A percentile compares a stretch with the other conserved stretches of the same genome.
These are phyloP conservation scores for Botrylloides violaceus DNA, from an alignment of 23 tunicate species.

Conservation along the genomic window DNA sequence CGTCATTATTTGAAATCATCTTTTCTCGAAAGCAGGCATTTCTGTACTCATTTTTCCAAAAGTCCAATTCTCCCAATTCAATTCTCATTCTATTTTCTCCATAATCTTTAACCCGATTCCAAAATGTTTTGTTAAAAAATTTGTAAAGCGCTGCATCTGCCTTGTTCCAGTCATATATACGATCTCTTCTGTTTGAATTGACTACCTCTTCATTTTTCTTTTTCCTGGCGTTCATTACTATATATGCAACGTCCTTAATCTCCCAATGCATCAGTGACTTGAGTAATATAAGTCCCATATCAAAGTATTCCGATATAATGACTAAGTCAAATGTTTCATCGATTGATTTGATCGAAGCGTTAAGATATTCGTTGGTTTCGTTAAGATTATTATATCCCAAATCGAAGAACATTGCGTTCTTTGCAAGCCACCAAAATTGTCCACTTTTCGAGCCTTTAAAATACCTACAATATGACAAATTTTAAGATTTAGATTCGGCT, in stretches of 20 bases:
- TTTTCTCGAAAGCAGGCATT: conserved; percentile 36
- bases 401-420: conserved; percentile 49
- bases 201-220: neutral
- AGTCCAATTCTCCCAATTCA: conserved; percentile 20
- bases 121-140: conserved; percentile 50
- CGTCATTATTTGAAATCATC: neutral
- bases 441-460: conserved; percentile 10
- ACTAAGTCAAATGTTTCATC: conserved; percentile 39
- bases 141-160: conserved; percentile 37
- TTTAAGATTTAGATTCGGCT: too few relatives aligned
- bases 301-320: conserved; percentile 53
- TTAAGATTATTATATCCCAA: conserved; percentile 51
- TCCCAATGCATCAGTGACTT: conserved; percentile 40
- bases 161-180: conserved; percentile 46
- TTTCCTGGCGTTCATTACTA: conserved; percentile 36
- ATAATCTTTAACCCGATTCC: conserved; percentile 46
- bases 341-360: conserved; percentile 24
- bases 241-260: conserved; percentile 29
- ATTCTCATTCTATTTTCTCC: conserved; percentile 40
- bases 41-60: conserved; percentile 13
- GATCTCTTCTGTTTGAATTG: neutral
- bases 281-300: conserved; percentile 39
- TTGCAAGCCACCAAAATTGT: conserved; percentile 54
- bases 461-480: conserved; percentile 10
- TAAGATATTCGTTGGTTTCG: conserved; percentile 34